Evolutionary conservation across 2,888 invertebrate species (phyloP).

Genomic region (Pogonocherus hispidulus): DNA sequence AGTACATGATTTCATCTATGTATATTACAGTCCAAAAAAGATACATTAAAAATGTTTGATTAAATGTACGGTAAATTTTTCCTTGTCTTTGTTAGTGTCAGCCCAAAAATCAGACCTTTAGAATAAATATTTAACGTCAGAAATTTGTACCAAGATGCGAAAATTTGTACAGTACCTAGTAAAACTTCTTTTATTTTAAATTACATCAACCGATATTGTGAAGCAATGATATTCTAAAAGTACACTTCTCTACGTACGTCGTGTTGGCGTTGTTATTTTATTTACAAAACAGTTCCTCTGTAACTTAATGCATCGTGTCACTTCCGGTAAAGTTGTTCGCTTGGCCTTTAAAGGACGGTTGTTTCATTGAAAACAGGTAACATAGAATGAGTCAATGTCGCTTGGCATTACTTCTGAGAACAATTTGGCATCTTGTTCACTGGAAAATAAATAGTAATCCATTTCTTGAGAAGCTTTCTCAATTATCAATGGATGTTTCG

Average conservation of each 20-base stretch:
- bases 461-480: slow-evolving; percentile 29
- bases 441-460: slow-evolving; percentile 41
- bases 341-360: slow-evolving; percentile 53
- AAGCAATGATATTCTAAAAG: not conserved
- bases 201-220: too few relatives aligned
- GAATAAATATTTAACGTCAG: too few relatives aligned
- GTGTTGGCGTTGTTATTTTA: slow-evolving; percentile 27
- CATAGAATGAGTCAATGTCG: slow-evolving; percentile 42
- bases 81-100: too few relatives aligned
- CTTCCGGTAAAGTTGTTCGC: slow-evolving; percentile 45
- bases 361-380: slow-evolving; percentile 59
- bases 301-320: slow-evolving; percentile 38
- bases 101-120: too few relatives aligned
- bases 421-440: slow-evolving; percentile 38
- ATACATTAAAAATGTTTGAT: too few relatives aligned
- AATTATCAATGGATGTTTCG: slow-evolving; percentile 35
- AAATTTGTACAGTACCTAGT: too few relatives aligned
- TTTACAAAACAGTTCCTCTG: slow-evolving; percentile 40
- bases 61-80: too few relatives aligned
- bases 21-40: too few relatives aligned
- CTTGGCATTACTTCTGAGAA: slow-evolving; percentile 39
- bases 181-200: too few relatives aligned
- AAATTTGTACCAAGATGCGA: too few relatives aligned
- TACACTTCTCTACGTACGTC: not conserved
- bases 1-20: too few relatives aligned